Evolutionary conservation across 2,797 vertebrate genomes (phyloP).

Genomic region (Muscicapa striata): DNA sequence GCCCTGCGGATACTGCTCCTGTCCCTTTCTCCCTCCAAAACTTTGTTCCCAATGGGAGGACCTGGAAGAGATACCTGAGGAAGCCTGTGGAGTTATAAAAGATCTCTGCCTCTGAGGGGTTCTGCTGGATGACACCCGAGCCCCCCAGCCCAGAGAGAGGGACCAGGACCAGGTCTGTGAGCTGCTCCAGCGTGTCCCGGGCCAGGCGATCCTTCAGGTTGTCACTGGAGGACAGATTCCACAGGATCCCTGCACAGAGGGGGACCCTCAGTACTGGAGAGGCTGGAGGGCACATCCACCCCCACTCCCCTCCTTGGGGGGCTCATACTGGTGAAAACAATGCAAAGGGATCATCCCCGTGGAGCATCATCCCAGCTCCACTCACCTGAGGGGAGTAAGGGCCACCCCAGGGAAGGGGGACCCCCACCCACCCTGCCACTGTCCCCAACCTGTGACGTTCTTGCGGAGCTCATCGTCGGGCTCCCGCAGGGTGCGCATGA

Average conservation of each 20-base stretch:
- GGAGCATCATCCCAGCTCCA: neutral
- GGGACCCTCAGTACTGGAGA: fast-evolving
- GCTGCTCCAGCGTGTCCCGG: slow-evolving; percentile 79
- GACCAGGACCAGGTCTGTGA: slow-evolving; percentile 84
- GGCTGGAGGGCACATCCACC: neutral
- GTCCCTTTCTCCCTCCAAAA: neutral
- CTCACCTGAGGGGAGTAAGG: fast-evolving
- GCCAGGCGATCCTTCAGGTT: slow-evolving; percentile 89
- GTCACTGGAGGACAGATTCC: slow-evolving; percentile 98
- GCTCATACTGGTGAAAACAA: fast-evolving
- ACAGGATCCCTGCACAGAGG: slow-evolving; percentile 87
- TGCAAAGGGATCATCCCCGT: fast-evolving
- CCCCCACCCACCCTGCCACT: fast-evolving
- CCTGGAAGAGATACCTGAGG: slow-evolving; percentile 81
- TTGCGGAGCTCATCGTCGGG: slow-evolving; percentile 88
- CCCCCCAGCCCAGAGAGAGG: slow-evolving; percentile 79
- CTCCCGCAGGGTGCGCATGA: slow-evolving; percentile 83
- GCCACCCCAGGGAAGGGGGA: fast-evolving
- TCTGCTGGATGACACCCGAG: slow-evolving; percentile 73
- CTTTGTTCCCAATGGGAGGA: fast-evolving
- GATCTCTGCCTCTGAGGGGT: slow-evolving; percentile 87
- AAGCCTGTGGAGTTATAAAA: slow-evolving; percentile 94
- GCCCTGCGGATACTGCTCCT: neutral
- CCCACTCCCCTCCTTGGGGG: fast-evolving
- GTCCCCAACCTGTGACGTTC: slow-evolving; percentile 89